Percentiles rank a stretch among this genome's conserved stretches.
These are phyloP conservation scores for Anser brachyrhynchus DNA, from an alignment of 2,113 vertebrate genomes.

Conservation along the genomic window DNA sequence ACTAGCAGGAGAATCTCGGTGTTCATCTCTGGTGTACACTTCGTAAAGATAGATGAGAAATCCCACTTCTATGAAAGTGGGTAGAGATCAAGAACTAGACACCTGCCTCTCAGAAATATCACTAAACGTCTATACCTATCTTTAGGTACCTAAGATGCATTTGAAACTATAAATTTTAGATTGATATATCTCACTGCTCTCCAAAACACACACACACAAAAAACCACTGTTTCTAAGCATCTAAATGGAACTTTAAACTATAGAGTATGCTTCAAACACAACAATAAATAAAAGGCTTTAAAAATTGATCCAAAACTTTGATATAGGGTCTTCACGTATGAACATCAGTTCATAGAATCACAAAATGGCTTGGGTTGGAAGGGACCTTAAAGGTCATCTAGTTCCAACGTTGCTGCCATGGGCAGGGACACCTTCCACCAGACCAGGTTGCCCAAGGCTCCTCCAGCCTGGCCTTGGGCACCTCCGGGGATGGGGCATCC, in stretches of 20 bases:
- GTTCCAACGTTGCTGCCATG: too few relatives aligned
- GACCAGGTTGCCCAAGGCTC: too few relatives aligned
- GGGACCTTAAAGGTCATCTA: too few relatives aligned
- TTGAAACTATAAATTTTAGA: not conserved
- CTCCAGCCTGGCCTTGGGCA: too few relatives aligned
- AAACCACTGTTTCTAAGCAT: not conserved
- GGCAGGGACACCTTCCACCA: too few relatives aligned
- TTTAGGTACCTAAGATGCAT: not conserved
- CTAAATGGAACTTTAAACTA: not conserved
- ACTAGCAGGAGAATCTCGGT: not conserved
- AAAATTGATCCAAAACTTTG: not conserved
- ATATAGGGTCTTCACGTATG: fast-evolving
- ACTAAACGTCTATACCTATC: not conserved
- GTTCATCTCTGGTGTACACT: not conserved
- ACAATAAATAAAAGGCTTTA: not conserved
- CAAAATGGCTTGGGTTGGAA: too few relatives aligned
- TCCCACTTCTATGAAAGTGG: not conserved
- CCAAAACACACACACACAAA: not conserved
- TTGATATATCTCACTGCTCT: not conserved
- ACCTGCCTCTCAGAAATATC: not conserved
- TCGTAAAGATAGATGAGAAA: not conserved
- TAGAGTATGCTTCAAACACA: not conserved
- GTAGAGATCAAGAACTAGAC: not conserved
- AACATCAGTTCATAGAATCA: not conserved
- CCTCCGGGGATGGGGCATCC: too few relatives aligned